These are phyloP conservation scores for Drosophila ezoana DNA, from an alignment of 2,888 invertebrate genomes.

Conservation along the genomic window DNA sequence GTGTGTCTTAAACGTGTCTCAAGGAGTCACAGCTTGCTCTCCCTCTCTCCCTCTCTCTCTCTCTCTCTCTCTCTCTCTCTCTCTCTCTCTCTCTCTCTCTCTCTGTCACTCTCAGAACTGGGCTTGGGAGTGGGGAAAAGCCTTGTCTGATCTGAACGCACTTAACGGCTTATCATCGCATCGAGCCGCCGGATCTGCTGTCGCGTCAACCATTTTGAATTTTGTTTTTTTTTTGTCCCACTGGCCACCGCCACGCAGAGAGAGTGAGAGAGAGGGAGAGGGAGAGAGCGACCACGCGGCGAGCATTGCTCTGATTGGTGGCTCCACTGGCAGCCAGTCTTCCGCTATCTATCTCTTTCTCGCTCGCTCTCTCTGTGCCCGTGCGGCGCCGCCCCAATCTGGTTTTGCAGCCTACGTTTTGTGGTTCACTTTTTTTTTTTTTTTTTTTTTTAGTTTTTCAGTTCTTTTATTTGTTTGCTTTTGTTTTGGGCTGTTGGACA, in stretches of 20 bases:
- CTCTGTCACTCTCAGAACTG: background rate
- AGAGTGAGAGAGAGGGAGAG: no score
- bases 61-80: no score
- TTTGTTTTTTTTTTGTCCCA: conserved; percentile 26
- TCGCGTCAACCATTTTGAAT: conserved; percentile 66
- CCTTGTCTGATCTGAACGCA: conserved; percentile 59
- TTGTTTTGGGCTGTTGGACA: conserved; percentile 28
- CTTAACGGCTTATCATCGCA: conserved; percentile 58
- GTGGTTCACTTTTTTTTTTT: conserved; percentile 32
- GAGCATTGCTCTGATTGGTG: conserved; percentile 81
- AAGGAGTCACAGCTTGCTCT: conserved; percentile 21
- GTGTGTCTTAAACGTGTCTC: conserved; percentile 18
- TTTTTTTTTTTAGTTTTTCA: conserved; percentile 35
- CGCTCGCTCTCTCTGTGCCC: conserved; percentile 36
- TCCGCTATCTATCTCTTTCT: conserved; percentile 5
- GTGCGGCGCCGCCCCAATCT: conserved; percentile 85
- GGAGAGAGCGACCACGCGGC: background rate
- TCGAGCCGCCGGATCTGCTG: conserved; percentile 47
- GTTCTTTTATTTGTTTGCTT: conserved; percentile 17
- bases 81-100: no score
- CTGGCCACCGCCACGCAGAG: background rate
- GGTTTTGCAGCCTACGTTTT: conserved; percentile 72
- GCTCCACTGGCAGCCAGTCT: conserved; percentile 34
- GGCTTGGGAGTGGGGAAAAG: conserved; percentile 13
- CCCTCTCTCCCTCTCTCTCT: no score